Base-by-base conservation (phyloP, 2,797 vertebrate species). In the Sphenodon punctatus region DNA sequence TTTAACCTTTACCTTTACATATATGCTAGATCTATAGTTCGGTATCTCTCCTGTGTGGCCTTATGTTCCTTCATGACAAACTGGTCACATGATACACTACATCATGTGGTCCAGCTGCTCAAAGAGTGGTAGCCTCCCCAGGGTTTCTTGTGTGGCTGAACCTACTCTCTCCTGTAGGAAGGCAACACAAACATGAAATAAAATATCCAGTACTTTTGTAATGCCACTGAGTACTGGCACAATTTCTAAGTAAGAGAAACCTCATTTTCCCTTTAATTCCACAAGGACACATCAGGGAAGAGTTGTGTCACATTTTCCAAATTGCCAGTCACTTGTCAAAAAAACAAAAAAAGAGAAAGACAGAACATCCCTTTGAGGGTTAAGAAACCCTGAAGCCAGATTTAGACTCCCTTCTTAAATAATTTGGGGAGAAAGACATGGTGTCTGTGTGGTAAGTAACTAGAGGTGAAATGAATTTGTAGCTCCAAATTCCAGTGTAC, bases 391-490 rank as follows among this genome's bases (percentile, higher is more conserved):
- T n/a, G n/a, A n/a, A n/a, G n/a, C n/a, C 10, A 63, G 19, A 10
- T 46, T 30, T 49, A 77, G 66, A 34, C 13, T 34, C 12, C 2
- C 1, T 38, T 41, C 36, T 63, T 73, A 69, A 81, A 45, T 68
- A 53, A 72, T 53, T 69, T 55, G 70, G 12, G 85, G 22, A 82
- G 88, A 84, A 87, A 19, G n/a, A 19, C 34, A 2, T 23, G 60
- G 53, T 16, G n/a, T n/a, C n/a, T n/a, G n/a, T n/a, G n/a, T n/a
- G n/a, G n/a, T n/a, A n/a, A n/a, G n/a, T n/a, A n/a, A n/a, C n/a
- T n/a, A n/a, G n/a, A n/a, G n/a, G n/a, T n/a, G n/a, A n/a, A n/a
- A n/a, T n/a, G n/a, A n/a, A n/a, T n/a, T n/a, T n/a, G n/a, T n/a
- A n/a, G n/a, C n/a, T n/a, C n/a, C n/a, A n/a, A n/a, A n/a, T n/a